Conservation (phyloP, 2,888 invertebrate genomes). For the Tuberolachnus salignus region DNA sequence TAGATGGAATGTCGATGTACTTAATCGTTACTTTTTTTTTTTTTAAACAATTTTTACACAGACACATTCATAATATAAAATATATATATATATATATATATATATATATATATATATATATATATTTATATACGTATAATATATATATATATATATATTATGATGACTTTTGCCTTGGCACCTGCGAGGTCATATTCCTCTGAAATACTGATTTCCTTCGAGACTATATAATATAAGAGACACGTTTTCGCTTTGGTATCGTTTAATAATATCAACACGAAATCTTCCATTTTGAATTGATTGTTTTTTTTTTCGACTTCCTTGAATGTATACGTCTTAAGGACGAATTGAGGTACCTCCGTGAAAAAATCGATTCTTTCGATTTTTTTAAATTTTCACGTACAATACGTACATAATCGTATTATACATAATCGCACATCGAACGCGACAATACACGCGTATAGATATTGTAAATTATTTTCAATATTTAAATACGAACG, state of each 20-base stretch:
- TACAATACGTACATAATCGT: no score
- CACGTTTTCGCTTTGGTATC: constrained; percentile 32
- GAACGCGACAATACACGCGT: no score
- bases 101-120: not conserved
- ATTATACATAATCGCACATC: no score
- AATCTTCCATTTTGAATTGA: constrained; percentile 34
- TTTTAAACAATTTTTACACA: no score
- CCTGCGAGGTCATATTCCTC: constrained; percentile 47
- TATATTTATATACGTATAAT: not conserved
- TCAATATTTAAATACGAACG: no score
- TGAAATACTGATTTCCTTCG: constrained; percentile 45
- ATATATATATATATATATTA: not conserved
- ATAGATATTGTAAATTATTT: no score
- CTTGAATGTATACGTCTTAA: constrained; percentile 27
- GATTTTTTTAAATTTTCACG: not conserved
- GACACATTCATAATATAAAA: no score
- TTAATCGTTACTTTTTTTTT: constrained; percentile 16
- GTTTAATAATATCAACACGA: constrained; percentile 45
- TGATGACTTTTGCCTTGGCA: constrained; percentile 48
- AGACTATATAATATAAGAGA: constrained; percentile 14
- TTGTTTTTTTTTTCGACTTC: constrained; percentile 25
- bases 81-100: not conserved
- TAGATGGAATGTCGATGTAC: constrained; percentile 39
- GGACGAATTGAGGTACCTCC: not conserved
- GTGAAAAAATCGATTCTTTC: not conserved